phyloP scores from a whole-genome alignment of 2,113 vertebrate species.

The Casuarius casuarius region DNA sequence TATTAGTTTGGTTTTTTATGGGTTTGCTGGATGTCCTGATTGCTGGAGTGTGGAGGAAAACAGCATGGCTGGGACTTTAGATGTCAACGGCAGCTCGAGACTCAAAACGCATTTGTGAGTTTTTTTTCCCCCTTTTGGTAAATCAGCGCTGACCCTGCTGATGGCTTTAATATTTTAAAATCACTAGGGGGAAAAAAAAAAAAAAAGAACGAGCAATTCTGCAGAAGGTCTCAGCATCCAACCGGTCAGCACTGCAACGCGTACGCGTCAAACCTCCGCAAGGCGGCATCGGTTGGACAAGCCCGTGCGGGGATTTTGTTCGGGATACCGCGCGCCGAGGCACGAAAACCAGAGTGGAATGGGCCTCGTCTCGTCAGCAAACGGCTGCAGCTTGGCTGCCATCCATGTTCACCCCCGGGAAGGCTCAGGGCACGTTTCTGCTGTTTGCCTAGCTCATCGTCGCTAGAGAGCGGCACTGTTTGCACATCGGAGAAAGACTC shows the following conservation, averaged over 20 bases:
- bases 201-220: background rate
- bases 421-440: background rate
- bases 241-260: background rate
- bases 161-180: conserved; percentile 69
- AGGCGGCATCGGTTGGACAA: background rate
- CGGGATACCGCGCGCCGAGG: rapidly evolving
- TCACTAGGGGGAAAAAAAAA: background rate
- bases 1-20: conserved; percentile 97
- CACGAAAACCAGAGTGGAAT: background rate
- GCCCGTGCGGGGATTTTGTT: background rate
- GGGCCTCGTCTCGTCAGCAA: background rate
- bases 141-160: conserved; percentile 67
- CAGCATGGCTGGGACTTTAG: conserved; percentile 83
- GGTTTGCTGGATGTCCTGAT: conserved; percentile 87
- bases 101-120: conserved; percentile 73
- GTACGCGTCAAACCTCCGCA: background rate
- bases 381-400: rapidly evolving
- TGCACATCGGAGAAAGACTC: background rate
- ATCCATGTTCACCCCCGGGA: background rate
- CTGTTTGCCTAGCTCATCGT: background rate
- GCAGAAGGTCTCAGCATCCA: conserved; percentile 35
- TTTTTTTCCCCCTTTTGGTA: conserved; percentile 4
- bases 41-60: conserved; percentile 87
- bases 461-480: background rate
- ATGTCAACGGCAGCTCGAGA: conserved; percentile 80